phyloP scores from a whole-genome alignment of 2,113 vertebrate genomes.

The Suncus etruscus region DNA sequence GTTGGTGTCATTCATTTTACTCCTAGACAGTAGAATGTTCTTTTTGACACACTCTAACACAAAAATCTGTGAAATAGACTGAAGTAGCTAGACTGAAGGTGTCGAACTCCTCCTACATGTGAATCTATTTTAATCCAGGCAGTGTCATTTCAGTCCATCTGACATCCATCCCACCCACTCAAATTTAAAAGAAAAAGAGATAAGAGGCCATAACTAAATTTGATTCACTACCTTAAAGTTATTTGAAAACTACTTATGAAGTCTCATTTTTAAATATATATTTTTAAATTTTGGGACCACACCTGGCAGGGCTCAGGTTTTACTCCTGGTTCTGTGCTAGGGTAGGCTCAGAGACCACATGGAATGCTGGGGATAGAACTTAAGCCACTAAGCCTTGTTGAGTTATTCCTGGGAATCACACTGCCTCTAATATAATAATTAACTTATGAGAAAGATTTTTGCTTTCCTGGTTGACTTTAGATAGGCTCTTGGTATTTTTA shows the following conservation, averaged over 20 bases:
- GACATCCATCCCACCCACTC: background rate
- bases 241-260: background rate
- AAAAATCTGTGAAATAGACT: background rate
- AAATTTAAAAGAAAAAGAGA: background rate
- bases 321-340: too few species aligned
- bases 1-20: background rate
- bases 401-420: background rate
- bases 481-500: background rate
- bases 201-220: background rate
- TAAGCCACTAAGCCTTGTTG: background rate
- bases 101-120: background rate
- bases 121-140: background rate
- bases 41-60: slow-evolving; percentile 12
- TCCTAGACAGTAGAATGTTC: background rate
- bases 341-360: too few species aligned
- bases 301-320: too few species aligned
- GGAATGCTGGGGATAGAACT: too few species aligned
- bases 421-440: background rate
- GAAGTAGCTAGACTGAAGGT: background rate
- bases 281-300: too few species aligned
- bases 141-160: background rate
- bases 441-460: background rate
- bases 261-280: background rate
- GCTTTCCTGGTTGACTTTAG: background rate
- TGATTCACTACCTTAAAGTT: background rate